Conservation (phyloP, 2,113 vertebrate genomes). For the Brachyhypopomus occidentalis region DNA sequence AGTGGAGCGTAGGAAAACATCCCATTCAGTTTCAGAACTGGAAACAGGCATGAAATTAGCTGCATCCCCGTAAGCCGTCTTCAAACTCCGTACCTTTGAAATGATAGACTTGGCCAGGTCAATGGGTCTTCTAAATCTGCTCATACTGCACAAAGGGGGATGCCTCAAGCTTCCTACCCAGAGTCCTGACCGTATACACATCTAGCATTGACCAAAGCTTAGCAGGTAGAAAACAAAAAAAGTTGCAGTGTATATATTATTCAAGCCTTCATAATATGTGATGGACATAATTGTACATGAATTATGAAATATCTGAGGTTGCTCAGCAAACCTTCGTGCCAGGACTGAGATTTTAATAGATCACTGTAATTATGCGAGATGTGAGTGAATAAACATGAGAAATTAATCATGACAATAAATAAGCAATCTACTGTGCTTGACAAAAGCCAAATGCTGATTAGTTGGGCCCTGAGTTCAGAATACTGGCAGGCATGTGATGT, state of each 20-base stretch:
- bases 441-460: conserved; percentile 11
- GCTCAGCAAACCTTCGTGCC: conserved; percentile 9
- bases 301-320: conserved; percentile 26
- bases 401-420: conserved; percentile 44
- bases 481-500: conserved; percentile 1
- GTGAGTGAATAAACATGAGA: conserved; percentile 25
- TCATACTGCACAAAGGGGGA: neutral
- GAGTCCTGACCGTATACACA: conserved; percentile 22
- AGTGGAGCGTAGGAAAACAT: conserved; percentile 34
- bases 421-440: conserved; percentile 14
- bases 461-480: neutral
- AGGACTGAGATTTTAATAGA: conserved; percentile 45
- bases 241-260: neutral
- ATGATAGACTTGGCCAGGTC: conserved; percentile 37
- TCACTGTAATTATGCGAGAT: conserved; percentile 39
- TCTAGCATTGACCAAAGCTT: conserved; percentile 42
- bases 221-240: conserved; percentile 24
- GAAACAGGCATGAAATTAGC: conserved; percentile 20
- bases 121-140: conserved; percentile 27
- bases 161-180: conserved; percentile 4
- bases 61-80: conserved; percentile 27
- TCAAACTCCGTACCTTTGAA: conserved; percentile 35
- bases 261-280: conserved; percentile 21
- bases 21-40: conserved; percentile 33
- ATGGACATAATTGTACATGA: conserved; percentile 16